Evolutionary conservation across 2,113 vertebrate species (phyloP).

Genomic region (Hydrolagus affinis): DNA sequence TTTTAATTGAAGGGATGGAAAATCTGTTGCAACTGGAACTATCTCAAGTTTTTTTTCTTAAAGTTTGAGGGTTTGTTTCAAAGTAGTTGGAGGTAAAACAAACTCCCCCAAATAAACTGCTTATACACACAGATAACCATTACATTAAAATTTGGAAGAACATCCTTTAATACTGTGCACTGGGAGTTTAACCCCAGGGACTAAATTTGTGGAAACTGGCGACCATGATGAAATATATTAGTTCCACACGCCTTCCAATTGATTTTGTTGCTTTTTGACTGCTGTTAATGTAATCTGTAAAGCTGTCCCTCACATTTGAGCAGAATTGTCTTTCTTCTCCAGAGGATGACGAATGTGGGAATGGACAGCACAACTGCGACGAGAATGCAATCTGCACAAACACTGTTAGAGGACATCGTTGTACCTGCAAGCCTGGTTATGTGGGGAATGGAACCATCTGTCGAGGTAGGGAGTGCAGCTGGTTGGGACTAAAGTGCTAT

Average conservation of each 20-base stretch:
- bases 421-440: slow-evolving; percentile 87
- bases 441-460: slow-evolving; percentile 88
- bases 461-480: slow-evolving; percentile 57
- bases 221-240: background rate
- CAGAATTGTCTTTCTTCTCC: slow-evolving; percentile 29
- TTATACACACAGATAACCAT: background rate
- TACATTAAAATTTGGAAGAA: background rate
- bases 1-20: background rate
- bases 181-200: background rate
- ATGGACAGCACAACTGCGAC: slow-evolving; percentile 68
- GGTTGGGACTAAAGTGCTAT: fast-evolving
- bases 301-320: background rate
- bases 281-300: background rate
- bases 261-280: background rate
- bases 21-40: background rate
- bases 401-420: slow-evolving; percentile 83
- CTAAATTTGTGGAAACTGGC: background rate
- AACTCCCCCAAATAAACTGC: background rate
- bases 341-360: slow-evolving; percentile 85
- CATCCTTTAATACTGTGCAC: background rate
- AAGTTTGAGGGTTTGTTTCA: background rate
- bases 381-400: slow-evolving; percentile 88
- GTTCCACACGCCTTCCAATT: background rate
- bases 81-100: background rate
- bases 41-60: background rate